These are phyloP conservation scores for Centroberyx gerrardi DNA, from an alignment of 2,797 vertebrate genomes.

Conservation along the genomic window DNA sequence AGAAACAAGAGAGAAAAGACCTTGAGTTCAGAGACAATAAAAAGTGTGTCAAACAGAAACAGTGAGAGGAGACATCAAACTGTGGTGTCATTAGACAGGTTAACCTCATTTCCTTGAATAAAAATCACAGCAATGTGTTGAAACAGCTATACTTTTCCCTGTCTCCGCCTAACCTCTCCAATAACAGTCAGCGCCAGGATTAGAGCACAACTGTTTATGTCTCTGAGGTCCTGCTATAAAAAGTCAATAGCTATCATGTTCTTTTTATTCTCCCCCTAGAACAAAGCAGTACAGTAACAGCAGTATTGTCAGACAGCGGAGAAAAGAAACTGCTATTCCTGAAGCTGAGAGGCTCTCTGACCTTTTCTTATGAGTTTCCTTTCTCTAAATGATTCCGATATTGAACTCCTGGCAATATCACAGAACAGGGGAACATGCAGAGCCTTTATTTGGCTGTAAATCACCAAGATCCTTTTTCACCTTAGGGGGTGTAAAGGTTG, in stretches of 20 bases:
- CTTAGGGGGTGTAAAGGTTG: conserved; percentile 41
- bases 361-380: conserved; percentile 79
- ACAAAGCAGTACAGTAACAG: conserved; percentile 69
- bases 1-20: not conserved
- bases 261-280: conserved; percentile 71
- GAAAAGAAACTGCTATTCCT: conserved; percentile 68
- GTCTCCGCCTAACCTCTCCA: conserved; percentile 55
- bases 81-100: conserved; percentile 13
- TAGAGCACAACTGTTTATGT: conserved; percentile 67
- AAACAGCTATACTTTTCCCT: conserved; percentile 51
- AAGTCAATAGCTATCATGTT: conserved; percentile 79
- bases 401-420: conserved; percentile 70
- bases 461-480: conserved; percentile 57
- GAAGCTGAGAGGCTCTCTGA: conserved; percentile 69
- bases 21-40: not conserved
- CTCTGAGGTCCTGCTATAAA: conserved; percentile 74
- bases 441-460: conserved; percentile 77
- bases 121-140: conserved; percentile 55
- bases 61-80: conserved; percentile 8
- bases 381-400: conserved; percentile 75
- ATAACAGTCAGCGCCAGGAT: conserved; percentile 56
- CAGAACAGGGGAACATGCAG: conserved; percentile 62
- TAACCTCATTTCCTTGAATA: conserved; percentile 53
- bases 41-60: not conserved
- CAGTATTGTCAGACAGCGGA: conserved; percentile 43